Evolutionary conservation across 2,113 vertebrate species (phyloP), one percentile per base, ranked within the genome.

Genomic region (Channa argus): DNA sequence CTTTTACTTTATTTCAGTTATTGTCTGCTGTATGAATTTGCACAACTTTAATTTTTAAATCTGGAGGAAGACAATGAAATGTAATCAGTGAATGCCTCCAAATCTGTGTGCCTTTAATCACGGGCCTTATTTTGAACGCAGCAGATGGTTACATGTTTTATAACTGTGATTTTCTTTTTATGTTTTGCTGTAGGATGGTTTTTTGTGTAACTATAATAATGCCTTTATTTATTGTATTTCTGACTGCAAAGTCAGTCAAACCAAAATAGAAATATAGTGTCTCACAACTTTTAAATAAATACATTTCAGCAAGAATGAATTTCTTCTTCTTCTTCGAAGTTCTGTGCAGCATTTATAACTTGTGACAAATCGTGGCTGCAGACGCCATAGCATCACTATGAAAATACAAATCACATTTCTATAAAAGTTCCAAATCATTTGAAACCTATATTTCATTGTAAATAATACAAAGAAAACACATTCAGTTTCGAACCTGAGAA

Each of bases 151-250:
- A 43, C 56, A 74, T 67, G 51, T 75, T 88, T 78, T 86, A 39
- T 83, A 80, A 85, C 86, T 89, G 90, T 91, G 90, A 89, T 54
- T 68, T 71, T 65, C 65, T 33, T 56, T 44, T 70, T 70, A 82
- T 70, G 52, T 87, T 24, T 24, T 24, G 83, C 62, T 84, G 80
- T 87, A 77, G 70, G 46, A 77, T 52, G 49, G 39, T 50, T 10
- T 78, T 63, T 79, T 82, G 65, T 86, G 75, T 47, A 69, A 76
- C 38, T 83, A 74, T 86, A 63, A 63, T 69, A 60, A 68, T 86
- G 74, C 80, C 46, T 84, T 87, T 77, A 92, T 92, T 92, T 92
- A 92, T 92, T 92, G 58, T 86, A 41, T 67, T 41, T 74, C 55
- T 69, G 62, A 69, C 37, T 41, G 11, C 65, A 65, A 80, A 77